Base-by-base conservation (phyloP, 2,113 vertebrate species). In the Oryzias celebensis region DNA sequence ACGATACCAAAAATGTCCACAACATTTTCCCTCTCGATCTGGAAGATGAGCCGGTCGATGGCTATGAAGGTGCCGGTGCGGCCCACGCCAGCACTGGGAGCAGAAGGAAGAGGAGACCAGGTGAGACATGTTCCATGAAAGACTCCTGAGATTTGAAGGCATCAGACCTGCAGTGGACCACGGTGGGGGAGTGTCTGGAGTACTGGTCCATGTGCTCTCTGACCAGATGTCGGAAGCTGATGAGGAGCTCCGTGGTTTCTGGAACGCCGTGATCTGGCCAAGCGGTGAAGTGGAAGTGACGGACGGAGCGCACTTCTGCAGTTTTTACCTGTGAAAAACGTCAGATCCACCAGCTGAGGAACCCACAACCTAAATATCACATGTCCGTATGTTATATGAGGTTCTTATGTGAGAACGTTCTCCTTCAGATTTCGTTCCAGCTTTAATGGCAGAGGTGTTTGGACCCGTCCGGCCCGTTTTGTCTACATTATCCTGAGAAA, bases 251-350 rank as follows among this genome's bases (percentile, higher is more conserved):
- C 0, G 97, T 97, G 84, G 94, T 94, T 75, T 95, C 91, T 0
- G 97, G 97, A 20, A 98, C 97, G 0, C 96, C 95, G 0, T 98
- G 96, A 83, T 99, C 97, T 0, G 97, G 97, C 97, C 97, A 99
- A 51, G 96, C 95, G 6, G 95, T 98, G 83, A 97, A 99, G 77
- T 98, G 97, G 88, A 99, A 99, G n/a, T 99, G 97, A 7, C 94
- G 91, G 52, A 99, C 83, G 0, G 82, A 72, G 45, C 94, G 95
- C 41, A 89, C 94, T 80, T 97, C 94, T 0, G 90, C 78, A 3
- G 91, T 94, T 83, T 91, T 90, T 7, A 88, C 72, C 96, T 98
- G 77, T 5, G 80, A 36, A 14, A 78, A 47, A 73, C 3, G 46
- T 4, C 4, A 48, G 24, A 20, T n/a, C 4, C 7, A 47, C 45